Base-by-base conservation (phyloP, 2,888 invertebrate genomes). In the Scotopteryx bipunctaria region DNA sequence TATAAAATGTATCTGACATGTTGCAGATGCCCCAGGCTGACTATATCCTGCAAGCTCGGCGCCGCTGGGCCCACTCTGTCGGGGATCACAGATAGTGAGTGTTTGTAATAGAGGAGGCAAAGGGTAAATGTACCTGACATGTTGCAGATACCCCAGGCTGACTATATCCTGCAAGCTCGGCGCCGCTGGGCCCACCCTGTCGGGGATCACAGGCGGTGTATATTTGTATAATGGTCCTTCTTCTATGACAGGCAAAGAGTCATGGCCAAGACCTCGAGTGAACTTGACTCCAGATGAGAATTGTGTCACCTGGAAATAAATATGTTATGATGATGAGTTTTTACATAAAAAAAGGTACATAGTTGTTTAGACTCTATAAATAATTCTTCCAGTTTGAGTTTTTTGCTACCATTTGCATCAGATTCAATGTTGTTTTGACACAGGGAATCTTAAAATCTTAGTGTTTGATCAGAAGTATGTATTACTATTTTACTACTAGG, bases 271-370 rank as follows among this genome's bases (percentile, higher is more conserved):
- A 2, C 93, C 93, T 37, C 93, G 89, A 0, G 94, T 93, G 78
- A 97, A 95, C 77, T 95, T 94, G 3, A 98, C 95, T 11, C 98
- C 98, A 0, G 95, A 94, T 0, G 97, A 97, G 83, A 97, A 98
- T 60, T 95, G 94, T 0, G 94, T 94, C 0, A 92, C 91, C 90
- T 91, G 73, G 0, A 68, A 67, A 3, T 17, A 8, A 23, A 19
- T 19, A 31, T 29, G 16, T 14, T 4, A 5, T 11, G 6, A 8
- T 43, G 23, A 32, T 36, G n/a, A n/a, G n/a, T n/a, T n/a, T n/a
- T n/a, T n/a, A n/a, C n/a, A n/a, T n/a, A n/a, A n/a, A n/a, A n/a
- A n/a, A n/a, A n/a, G n/a, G n/a, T n/a, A n/a, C n/a, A n/a, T n/a
- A n/a, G n/a, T n/a, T n/a, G n/a, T n/a, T n/a, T n/a, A n/a, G n/a